phyloP scores from a whole-genome alignment of 1,140 invertebrate genomes.

The Hycleus phaleratus region DNA sequence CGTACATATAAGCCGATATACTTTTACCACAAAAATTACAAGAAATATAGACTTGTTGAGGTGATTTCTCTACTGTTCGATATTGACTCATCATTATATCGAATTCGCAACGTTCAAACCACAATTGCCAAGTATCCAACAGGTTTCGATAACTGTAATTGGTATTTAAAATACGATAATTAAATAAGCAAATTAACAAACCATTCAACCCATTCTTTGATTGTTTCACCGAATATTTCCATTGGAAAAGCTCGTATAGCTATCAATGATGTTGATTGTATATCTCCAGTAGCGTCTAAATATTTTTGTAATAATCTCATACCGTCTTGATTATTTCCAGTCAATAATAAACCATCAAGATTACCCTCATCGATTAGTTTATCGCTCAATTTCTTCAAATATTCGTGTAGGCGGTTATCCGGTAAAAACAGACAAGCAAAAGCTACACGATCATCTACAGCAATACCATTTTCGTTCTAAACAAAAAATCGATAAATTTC shows the following conservation, averaged over 20 bases:
- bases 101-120: conserved; percentile 65
- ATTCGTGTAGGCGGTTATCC: conserved; percentile 72
- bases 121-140: conserved; percentile 73
- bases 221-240: conserved; percentile 44
- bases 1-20: conserved; percentile 69
- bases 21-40: conserved; percentile 94
- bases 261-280: conserved; percentile 83
- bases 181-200: conserved; percentile 3
- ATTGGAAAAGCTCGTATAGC: conserved; percentile 62
- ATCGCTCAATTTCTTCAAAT: conserved; percentile 61
- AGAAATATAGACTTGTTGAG: conserved; percentile 76
- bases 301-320: conserved; percentile 80
- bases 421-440: conserved; percentile 87
- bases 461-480: conserved; percentile 71
- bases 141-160: conserved; percentile 60
- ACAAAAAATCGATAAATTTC: conserved; percentile 29
- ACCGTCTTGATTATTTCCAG: conserved; percentile 64
- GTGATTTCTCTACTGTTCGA: conserved; percentile 53
- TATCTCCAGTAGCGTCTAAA: conserved; percentile 83
- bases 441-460: conserved; percentile 83
- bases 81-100: conserved; percentile 63
- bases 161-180: neutral
- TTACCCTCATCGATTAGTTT: conserved; percentile 69
- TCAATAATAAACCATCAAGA: conserved; percentile 78
- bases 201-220: conserved; percentile 32